Evolutionary conservation across 2,797 vertebrate species (phyloP).

Genomic region (Sparus aurata): DNA sequence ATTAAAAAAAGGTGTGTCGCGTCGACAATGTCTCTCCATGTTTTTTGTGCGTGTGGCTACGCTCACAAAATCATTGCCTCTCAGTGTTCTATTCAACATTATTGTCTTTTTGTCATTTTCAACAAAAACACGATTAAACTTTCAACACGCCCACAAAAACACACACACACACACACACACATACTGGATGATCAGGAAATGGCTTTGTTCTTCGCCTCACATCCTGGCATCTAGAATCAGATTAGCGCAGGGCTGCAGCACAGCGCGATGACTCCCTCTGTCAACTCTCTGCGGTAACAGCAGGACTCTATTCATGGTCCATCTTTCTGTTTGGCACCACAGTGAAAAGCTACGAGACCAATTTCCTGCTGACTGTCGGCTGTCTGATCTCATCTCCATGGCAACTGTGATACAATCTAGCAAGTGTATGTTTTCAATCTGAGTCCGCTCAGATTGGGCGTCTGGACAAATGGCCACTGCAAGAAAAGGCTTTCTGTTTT

Average conservation of each 20-base stretch:
- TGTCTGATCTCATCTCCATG: slow-evolving; percentile 81
- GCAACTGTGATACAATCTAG: slow-evolving; percentile 81
- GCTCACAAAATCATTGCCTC: slow-evolving; percentile 28
- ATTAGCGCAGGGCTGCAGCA: slow-evolving; percentile 53
- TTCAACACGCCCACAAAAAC: slow-evolving; percentile 10
- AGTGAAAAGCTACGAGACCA: slow-evolving; percentile 61
- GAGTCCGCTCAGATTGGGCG: slow-evolving; percentile 46
- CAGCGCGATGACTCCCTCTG: slow-evolving; percentile 77
- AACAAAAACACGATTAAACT: slow-evolving; percentile 42
- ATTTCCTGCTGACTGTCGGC: slow-evolving; percentile 75
- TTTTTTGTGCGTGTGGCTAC: slow-evolving; percentile 19
- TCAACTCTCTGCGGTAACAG: slow-evolving; percentile 71
- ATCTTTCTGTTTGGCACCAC: slow-evolving; percentile 59
- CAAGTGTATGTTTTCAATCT: slow-evolving; percentile 61
- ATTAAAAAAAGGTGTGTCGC: slow-evolving; percentile 9
- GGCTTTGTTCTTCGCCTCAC: slow-evolving; percentile 58
- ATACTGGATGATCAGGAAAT: slow-evolving; percentile 59
- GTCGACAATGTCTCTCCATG: slow-evolving; percentile 4
- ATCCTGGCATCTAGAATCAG: slow-evolving; percentile 67
- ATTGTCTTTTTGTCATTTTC: slow-evolving; percentile 23
- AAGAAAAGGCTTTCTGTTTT: slow-evolving; percentile 37
- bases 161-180: background rate
- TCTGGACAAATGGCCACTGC: slow-evolving; percentile 49
- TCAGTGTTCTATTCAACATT: slow-evolving; percentile 8
- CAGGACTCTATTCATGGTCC: slow-evolving; percentile 63